Base-by-base conservation (phyloP, 1,140 invertebrate genomes). In the Lethrus apterus region DNA sequence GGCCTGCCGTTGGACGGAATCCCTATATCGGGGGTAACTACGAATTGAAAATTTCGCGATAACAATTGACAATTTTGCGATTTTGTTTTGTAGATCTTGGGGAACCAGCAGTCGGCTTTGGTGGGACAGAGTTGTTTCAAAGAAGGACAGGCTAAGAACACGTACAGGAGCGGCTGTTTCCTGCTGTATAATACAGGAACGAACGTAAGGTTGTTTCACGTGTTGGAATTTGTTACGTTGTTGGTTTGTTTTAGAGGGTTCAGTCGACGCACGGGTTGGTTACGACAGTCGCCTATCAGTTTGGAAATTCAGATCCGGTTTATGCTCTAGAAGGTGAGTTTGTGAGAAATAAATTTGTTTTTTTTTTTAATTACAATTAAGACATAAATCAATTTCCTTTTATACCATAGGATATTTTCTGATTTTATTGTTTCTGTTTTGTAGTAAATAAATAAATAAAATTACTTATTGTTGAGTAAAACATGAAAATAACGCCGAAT, bases 131-230 rank as follows among this genome's bases (percentile, higher is more conserved):
- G 85, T 60, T 98, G 95, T 64, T 96, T 97, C 23, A 78, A 79
- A 46, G 78, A 81, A 15, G 95, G 94, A 0, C 84, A 50, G 63
- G 92, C 92, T 0, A 98, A 99, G 71, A 93, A 91, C 61, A 98
- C 95, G 0, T 94, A 95, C 63, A 82, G 96, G 19, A 97, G 91
- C 34, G 96, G 95, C 0, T 98, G 94, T 58, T 99, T 99, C 64
- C 70, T 99, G 5, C 69, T 99, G 0, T 96, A 90, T 66, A 98
- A 98, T 60, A 98, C 93, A 0, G 96, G 95, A 1, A 76, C 75
- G 1, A 74, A 79, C 57, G 83, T 86, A 70, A 57, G 46, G 54
- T 14, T 32, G 18, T 46, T 34, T 46, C 15, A 10, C 35, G 2
- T 2, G 10, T 8, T 19, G 8, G 3, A 2, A 46, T 23, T 19